Conservation (phyloP, 2,113 vertebrate species). For the Phainopepla nitens region DNA sequence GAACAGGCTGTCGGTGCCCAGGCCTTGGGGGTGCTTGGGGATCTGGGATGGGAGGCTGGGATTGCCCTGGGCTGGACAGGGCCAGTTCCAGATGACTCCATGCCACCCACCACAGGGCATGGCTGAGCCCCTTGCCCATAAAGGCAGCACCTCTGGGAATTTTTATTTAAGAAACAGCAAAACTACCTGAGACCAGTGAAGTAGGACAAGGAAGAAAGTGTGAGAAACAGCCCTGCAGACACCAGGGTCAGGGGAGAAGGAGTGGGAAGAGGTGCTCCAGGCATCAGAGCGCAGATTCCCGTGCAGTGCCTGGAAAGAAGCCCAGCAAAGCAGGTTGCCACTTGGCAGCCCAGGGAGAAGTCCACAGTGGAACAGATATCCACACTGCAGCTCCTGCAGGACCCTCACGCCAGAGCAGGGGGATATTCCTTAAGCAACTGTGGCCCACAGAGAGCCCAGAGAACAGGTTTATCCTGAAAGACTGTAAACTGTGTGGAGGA, state of each 20-base stretch:
- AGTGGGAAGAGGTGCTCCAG: neutral
- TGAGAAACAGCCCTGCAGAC: neutral
- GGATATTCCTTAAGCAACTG: neutral
- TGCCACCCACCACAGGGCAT: neutral
- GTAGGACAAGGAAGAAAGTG: neutral
- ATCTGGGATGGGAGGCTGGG: accelerated
- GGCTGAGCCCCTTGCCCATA: neutral
- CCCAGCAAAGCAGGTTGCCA: neutral
- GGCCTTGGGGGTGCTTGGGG: accelerated
- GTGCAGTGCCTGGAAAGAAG: neutral
- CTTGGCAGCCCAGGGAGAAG: neutral
- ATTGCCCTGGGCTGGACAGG: neutral
- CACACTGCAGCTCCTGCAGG: neutral
- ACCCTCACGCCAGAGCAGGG: neutral
- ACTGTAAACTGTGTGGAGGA: neutral
- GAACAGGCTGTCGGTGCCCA: accelerated
- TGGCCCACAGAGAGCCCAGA: neutral
- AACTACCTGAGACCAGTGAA: neutral
- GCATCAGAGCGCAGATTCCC: accelerated
- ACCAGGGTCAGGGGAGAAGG: neutral
- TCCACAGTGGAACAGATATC: neutral
- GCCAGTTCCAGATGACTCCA: accelerated
- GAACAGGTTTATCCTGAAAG: neutral
- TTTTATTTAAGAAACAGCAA: neutral
- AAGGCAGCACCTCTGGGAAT: neutral